Evolutionary conservation across 2,888 invertebrate genomes (phyloP).

Genomic region (Leptura quadrifasciata): DNA sequence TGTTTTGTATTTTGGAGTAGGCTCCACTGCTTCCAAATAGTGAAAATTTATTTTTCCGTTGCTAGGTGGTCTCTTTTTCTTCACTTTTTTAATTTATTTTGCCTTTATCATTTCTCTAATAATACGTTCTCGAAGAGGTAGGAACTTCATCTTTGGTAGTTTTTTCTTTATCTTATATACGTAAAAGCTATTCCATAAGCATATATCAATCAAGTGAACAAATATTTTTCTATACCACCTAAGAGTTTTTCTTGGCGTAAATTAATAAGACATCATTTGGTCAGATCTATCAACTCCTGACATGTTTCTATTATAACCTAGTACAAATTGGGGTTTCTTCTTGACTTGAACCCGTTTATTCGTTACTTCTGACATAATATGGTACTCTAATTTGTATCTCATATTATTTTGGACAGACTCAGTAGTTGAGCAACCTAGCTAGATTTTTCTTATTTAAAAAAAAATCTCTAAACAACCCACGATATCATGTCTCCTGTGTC

Average conservation of each 20-base stretch:
- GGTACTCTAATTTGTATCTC: too few species aligned
- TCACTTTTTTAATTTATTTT: background rate
- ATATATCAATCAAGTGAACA: background rate
- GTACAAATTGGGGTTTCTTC: background rate
- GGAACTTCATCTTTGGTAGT: background rate
- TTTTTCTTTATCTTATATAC: background rate
- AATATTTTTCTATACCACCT: background rate
- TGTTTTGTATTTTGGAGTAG: background rate
- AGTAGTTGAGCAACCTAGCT: too few species aligned
- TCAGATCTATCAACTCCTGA: background rate
- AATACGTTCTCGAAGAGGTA: background rate
- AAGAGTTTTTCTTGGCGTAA: background rate
- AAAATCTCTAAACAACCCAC: too few species aligned
- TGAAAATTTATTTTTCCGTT: background rate
- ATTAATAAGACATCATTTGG: background rate
- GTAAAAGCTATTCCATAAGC: background rate
- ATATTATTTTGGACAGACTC: too few species aligned
- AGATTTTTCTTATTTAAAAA: too few species aligned
- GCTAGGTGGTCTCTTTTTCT: background rate
- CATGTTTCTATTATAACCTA: background rate
- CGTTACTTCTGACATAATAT: background rate
- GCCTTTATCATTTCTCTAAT: background rate
- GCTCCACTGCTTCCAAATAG: background rate
- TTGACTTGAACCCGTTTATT: background rate
- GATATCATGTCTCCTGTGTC: too few species aligned